Evolutionary conservation across 2,888 invertebrate species (phyloP).

Genomic region (Labia minor): DNA sequence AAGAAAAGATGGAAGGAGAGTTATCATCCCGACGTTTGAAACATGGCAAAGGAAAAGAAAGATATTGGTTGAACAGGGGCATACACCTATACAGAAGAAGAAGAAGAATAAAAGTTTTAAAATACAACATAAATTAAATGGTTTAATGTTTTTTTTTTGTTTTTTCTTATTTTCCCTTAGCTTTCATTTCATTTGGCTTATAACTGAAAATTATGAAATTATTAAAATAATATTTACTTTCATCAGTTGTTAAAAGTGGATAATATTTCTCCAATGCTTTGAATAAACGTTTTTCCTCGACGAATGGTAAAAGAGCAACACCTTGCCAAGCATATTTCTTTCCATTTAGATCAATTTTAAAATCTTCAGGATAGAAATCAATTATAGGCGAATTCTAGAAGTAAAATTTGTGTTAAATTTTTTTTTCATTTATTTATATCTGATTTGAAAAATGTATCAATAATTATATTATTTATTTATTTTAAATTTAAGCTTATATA

Average conservation of each 20-base stretch:
- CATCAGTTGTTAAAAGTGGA: constrained; percentile 64
- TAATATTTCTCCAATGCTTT: constrained; percentile 75
- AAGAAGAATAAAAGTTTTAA: too few relatives aligned
- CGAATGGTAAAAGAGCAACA: constrained; percentile 94
- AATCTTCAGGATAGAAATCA: constrained; percentile 95
- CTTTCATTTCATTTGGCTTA: too few relatives aligned
- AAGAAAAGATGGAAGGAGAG: too few relatives aligned
- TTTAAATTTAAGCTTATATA: too few relatives aligned
- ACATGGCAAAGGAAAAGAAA: too few relatives aligned
- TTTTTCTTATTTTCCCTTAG: too few relatives aligned
- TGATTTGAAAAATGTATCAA: neutral
- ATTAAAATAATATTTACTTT: constrained; percentile 45
- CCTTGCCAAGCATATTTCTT: constrained; percentile 99
- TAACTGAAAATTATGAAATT: constrained; percentile 28
- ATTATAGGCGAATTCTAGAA: constrained; percentile 82
- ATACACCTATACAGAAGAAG: too few relatives aligned
- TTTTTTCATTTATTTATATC: constrained; percentile 17
- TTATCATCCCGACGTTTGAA: too few relatives aligned
- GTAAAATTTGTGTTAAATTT: constrained; percentile 25
- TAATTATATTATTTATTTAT: too few relatives aligned
- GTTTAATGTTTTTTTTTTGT: too few relatives aligned
- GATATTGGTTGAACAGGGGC: too few relatives aligned
- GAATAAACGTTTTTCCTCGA: constrained; percentile 82
- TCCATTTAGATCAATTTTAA: constrained; percentile 86
- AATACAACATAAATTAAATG: too few relatives aligned